phyloP scores from a whole-genome alignment of 1,140 invertebrate genomes.

The Aethina tumida region DNA sequence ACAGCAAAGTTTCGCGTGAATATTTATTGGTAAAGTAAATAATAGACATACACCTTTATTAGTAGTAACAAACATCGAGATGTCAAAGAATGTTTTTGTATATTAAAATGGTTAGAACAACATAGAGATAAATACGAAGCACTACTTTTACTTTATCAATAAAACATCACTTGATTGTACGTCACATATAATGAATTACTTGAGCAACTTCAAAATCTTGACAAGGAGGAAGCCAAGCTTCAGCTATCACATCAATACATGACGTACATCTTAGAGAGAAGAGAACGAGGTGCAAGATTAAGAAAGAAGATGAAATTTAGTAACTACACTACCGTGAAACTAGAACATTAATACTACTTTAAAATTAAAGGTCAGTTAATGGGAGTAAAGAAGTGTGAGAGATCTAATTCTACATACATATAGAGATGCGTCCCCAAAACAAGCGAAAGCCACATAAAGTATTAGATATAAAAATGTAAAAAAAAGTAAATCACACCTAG shows the following conservation, averaged over 20 bases:
- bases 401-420: constrained; percentile 12
- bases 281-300: constrained; percentile 9
- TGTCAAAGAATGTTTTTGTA: no score
- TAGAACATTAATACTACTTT: constrained; percentile 13
- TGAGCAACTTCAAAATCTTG: no score
- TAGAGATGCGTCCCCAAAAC: constrained; percentile 24
- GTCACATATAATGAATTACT: no score
- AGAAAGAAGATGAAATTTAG: constrained; percentile 34
- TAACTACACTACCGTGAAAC: constrained; percentile 9
- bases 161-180: no score
- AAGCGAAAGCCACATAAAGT: constrained; percentile 10
- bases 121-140: no score
- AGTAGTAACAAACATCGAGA: no score
- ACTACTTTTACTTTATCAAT: no score
- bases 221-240: no score
- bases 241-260: constrained; percentile 10
- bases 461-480: constrained; percentile 1
- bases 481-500: constrained; percentile 8
- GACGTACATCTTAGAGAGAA: constrained; percentile 7
- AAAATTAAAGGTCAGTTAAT: constrained; percentile 14
- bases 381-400: constrained; percentile 13
- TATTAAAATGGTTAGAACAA: no score
- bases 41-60: no score
- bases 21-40: no score
- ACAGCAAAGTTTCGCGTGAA: constrained; percentile 14